A percentile compares a stretch with the other conserved stretches of the same genome.
Conservation (phyloP, 2,797 vertebrate species). For the Spinus pinus region DNA sequence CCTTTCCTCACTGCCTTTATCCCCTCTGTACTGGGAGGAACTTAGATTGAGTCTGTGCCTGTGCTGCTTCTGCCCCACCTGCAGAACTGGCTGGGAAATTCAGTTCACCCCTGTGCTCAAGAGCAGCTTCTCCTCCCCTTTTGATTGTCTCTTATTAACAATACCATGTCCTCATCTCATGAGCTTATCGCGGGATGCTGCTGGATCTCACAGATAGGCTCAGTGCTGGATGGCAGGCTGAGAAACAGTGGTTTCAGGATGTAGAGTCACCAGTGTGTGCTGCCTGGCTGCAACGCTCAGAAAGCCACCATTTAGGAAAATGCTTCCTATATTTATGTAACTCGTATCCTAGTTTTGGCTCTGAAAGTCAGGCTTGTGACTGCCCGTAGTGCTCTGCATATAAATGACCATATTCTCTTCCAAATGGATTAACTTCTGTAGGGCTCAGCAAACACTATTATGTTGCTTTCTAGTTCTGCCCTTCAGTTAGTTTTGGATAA, state of each 20-base stretch:
- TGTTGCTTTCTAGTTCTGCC: background rate
- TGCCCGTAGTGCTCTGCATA: conserved; percentile 1
- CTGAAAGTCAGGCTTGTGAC: background rate
- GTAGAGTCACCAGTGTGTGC: background rate
- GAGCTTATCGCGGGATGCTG: background rate
- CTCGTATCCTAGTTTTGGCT: background rate
- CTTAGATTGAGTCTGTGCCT: background rate
- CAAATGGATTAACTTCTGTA: conserved; percentile 1
- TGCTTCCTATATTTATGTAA: conserved; percentile 30
- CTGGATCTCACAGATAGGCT: background rate
- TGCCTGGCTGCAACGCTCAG: background rate
- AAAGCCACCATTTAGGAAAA: conserved; percentile 7
- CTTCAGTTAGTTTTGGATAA: conserved; percentile 46
- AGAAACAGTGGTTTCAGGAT: background rate
- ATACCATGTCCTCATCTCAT: background rate
- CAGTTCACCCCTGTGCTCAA: background rate
- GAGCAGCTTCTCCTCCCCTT: background rate
- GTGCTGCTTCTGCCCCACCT: background rate
- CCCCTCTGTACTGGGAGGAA: background rate
- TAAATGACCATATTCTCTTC: conserved; percentile 24
- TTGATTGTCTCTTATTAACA: background rate
- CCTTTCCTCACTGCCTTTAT: background rate
- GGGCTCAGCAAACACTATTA: background rate
- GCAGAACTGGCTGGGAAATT: background rate
- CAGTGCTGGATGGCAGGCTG: background rate